Evolutionary conservation across 2,888 invertebrate genomes (phyloP), one percentile per base, ranked within the genome.

Genomic region (Nesidiocoris tenuis): DNA sequence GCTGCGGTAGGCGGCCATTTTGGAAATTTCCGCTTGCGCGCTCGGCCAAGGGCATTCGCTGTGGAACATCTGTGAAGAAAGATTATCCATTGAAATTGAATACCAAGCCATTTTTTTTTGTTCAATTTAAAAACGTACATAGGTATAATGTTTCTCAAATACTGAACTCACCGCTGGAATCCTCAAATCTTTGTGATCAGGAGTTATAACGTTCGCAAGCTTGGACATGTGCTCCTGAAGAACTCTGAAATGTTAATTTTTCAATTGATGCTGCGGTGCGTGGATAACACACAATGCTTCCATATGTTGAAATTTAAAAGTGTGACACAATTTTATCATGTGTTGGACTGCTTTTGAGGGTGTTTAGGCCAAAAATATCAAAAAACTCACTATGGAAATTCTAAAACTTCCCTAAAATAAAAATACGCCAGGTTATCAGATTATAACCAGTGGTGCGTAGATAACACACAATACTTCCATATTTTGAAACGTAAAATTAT

Each of bases 41-140:
- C 95, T 94, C 39, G 94, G 91, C 97, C 94, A 98, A 17, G 98
- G 98, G 82, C 95, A 95, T 82, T 98, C 98, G 82, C 92, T 91
- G 82, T 93, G 90, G 82, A 91, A 91, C 80, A 91, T 88, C 84
- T 85, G 80, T 12, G 59, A 61, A n/a, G n/a, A n/a, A n/a, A n/a
- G 7, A 12, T 7, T 54, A 54, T 54, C 7, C 54, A 80, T 79
- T 61, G 21, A 9, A 55, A 39, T 9, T 18, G 61, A 59, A 19
- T 12, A 55, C 55, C 16, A 55, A 55, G 55, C 12, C 12, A 55
- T 17, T 59, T 59, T 16, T 59, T 59, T 59, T 59, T 16, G 17
- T 59, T 59, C 16, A 59, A 7, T 68, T 17, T 55, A 54, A 17
- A 54, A 17, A n/a, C 12, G 17, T 12, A 23, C 25, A 63, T 12